phyloP scores from a whole-genome alignment of 2,113 vertebrate genomes.

The Myiopsitta monachus region DNA sequence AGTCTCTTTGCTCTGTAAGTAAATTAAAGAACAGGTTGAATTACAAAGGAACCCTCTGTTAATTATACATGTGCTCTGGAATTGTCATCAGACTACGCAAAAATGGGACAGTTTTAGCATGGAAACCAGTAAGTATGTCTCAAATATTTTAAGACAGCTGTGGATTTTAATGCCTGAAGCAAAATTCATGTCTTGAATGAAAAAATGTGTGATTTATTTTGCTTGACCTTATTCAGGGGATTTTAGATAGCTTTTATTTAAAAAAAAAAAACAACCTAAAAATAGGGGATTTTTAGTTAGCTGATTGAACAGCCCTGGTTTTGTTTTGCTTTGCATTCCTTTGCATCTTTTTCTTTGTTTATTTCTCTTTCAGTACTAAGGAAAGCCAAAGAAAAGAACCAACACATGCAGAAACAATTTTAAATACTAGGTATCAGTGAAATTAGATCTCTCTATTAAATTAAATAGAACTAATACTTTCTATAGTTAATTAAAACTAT shows the following conservation, averaged over 20 bases:
- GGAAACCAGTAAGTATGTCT: background rate
- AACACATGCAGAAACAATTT: background rate
- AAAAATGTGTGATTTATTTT: background rate
- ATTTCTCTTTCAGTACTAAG: background rate
- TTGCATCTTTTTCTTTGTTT: background rate
- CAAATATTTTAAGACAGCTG: background rate
- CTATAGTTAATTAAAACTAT: background rate
- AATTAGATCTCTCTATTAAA: conserved; percentile 14
- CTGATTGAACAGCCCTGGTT: background rate
- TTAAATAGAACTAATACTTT: background rate
- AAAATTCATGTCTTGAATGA: background rate
- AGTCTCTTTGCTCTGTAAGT: background rate
- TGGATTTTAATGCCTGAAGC: background rate
- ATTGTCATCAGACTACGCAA: background rate
- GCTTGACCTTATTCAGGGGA: background rate
- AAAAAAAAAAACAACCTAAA: background rate
- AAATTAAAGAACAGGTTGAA: background rate
- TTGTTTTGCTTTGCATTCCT: conserved; percentile 2
- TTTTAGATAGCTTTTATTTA: background rate
- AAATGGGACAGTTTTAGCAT: background rate
- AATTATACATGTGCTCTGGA: background rate
- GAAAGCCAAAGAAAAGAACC: background rate
- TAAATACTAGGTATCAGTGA: background rate
- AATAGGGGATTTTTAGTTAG: background rate
- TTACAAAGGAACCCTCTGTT: background rate